These are phyloP conservation scores for Ametastegia equiseti DNA, from an alignment of 2,888 invertebrate genomes.

Conservation along the genomic window DNA sequence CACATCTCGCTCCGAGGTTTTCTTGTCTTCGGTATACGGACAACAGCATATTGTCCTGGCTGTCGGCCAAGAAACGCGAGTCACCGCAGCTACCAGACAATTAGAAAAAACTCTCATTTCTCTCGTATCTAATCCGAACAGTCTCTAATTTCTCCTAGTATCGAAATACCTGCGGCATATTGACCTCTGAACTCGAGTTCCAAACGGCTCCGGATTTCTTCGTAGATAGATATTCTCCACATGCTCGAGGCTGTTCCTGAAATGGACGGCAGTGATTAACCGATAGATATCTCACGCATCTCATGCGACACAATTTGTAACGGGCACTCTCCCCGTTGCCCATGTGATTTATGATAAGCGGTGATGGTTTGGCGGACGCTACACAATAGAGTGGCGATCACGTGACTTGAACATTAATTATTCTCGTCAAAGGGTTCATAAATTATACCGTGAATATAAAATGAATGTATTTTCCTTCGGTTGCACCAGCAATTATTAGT, in stretches of 20 bases:
- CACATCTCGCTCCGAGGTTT: neutral
- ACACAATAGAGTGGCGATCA: conserved; percentile 42
- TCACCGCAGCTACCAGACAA: neutral
- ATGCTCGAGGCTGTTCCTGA: conserved; percentile 13
- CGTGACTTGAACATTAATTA: conserved; percentile 45
- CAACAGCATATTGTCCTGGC: conserved; percentile 41
- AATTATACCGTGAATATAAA: conserved; percentile 30
- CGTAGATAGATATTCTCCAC: neutral
- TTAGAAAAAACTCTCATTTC: neutral
- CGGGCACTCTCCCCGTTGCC: conserved; percentile 32
- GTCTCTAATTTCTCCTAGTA: neutral
- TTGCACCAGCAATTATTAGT: neutral
- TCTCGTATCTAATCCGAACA: neutral
- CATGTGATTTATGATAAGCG: conserved; percentile 44
- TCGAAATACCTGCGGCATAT: neutral
- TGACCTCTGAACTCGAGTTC: no score
- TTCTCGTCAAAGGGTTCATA: conserved; percentile 39
- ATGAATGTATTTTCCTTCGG: neutral
- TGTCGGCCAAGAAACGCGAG: conserved; percentile 9
- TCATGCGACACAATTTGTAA: conserved; percentile 54
- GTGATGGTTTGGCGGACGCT: conserved; percentile 32
- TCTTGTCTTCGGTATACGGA: conserved; percentile 33
- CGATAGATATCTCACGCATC: conserved; percentile 50
- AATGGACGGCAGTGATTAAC: conserved; percentile 49
- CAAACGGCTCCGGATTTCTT: neutral